Conservation (phyloP, 2,113 vertebrate species). For the Poeciliopsis retropinna region DNA sequence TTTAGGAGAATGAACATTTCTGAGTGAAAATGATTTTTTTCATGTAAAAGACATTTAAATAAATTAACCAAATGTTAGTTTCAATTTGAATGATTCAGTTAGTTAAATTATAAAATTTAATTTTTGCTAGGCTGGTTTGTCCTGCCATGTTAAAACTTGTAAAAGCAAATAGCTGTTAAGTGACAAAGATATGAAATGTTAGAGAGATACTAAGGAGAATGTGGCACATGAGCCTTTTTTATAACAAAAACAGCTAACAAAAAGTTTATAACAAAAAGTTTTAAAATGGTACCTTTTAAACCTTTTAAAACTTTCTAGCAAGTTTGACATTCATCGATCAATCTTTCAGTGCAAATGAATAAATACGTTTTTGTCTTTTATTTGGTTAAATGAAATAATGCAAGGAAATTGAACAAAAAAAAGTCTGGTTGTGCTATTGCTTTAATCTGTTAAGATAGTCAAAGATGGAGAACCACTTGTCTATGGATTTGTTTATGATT, state of each 20-base stretch:
- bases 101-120: background rate
- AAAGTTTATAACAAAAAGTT: too few species aligned
- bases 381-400: background rate
- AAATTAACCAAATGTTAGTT: background rate
- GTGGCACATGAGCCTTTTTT: background rate
- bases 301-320: too few species aligned
- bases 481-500: too few species aligned
- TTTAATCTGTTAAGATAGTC: background rate
- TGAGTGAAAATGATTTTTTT: background rate
- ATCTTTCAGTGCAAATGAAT: background rate
- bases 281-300: too few species aligned
- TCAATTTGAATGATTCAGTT: background rate
- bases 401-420: background rate
- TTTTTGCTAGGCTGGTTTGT: background rate
- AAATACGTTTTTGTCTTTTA: background rate
- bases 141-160: background rate
- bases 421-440: background rate
- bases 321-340: too few species aligned
- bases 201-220: background rate
- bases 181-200: background rate
- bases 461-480: background rate
- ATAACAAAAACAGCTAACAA: too few species aligned
- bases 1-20: background rate
- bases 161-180: background rate
- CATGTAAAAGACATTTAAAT: background rate